These are phyloP conservation scores for Leucoma salicis DNA, from an alignment of 2,888 invertebrate species.

Conservation along the genomic window DNA sequence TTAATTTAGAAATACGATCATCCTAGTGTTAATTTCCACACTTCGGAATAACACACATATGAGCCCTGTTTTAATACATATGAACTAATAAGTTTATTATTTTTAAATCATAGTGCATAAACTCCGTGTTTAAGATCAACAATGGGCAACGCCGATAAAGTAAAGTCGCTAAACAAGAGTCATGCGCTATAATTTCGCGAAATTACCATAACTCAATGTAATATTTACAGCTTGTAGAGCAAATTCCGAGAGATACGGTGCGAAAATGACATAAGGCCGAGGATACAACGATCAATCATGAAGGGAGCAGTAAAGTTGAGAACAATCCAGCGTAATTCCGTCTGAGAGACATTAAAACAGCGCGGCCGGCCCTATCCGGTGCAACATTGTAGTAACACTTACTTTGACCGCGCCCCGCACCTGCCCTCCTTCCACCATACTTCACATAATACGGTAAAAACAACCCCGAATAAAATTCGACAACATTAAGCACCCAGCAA, in stretches of 20 bases:
- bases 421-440: constrained; percentile 5
- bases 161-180: constrained; percentile 26
- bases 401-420: constrained; percentile 37
- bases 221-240: constrained; percentile 74
- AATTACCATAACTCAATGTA: constrained; percentile 72
- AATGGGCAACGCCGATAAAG: constrained; percentile 21
- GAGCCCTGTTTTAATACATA: constrained; percentile 10
- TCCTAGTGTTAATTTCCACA: constrained; percentile 71
- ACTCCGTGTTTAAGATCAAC: constrained; percentile 17
- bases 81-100: constrained; percentile 29
- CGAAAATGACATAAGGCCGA: constrained; percentile 79
- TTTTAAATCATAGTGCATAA: constrained; percentile 23
- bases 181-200: constrained; percentile 54
- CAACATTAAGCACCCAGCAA: constrained; percentile 25
- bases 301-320: constrained; percentile 77
- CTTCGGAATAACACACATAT: constrained; percentile 39
- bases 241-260: constrained; percentile 73
- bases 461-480: constrained; percentile 18
- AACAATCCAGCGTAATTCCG: constrained; percentile 83
- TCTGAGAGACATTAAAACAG: constrained; percentile 80
- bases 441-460: constrained; percentile 5
- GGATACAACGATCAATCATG: constrained; percentile 81
- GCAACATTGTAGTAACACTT: constrained; percentile 69
- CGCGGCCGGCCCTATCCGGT: constrained; percentile 76
- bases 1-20: constrained; percentile 75